Percentiles rank a stretch among this genome's conserved stretches.
Conservation (phyloP, 2,888 invertebrate species). For the Plusia festucae region DNA sequence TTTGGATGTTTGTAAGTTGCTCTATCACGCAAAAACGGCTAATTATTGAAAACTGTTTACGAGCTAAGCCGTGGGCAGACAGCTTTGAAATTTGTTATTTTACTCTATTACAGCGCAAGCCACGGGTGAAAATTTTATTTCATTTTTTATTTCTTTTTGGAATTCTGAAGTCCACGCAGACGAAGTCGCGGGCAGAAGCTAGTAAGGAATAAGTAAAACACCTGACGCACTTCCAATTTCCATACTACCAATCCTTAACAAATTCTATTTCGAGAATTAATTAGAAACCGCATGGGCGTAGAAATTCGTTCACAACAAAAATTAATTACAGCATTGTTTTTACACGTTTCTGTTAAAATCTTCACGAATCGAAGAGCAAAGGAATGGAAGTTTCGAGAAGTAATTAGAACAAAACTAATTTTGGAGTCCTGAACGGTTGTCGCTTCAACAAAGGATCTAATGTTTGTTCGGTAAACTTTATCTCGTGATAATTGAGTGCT, state of each 20-base stretch:
- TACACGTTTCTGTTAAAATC: constrained; percentile 13
- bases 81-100: too few species aligned
- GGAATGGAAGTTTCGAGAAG: constrained; percentile 71
- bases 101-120: too few species aligned
- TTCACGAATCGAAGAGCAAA: constrained; percentile 67
- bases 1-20: too few species aligned
- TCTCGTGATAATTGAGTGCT: constrained; percentile 54
- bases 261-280: neutral
- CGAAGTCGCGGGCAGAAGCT: too few species aligned
- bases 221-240: neutral
- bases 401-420: constrained; percentile 80
- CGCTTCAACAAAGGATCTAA: constrained; percentile 70
- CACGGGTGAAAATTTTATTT: too few species aligned
- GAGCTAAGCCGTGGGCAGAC: too few species aligned
- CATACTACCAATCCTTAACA: neutral
- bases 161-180: too few species aligned
- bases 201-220: neutral
- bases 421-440: constrained; percentile 71
- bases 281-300: neutral
- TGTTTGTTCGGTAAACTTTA: constrained; percentile 66
- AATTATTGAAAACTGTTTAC: too few species aligned
- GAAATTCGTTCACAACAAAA: neutral
- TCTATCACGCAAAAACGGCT: too few species aligned
- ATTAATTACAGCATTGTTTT: constrained; percentile 11
- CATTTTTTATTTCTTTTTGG: too few species aligned